These are phyloP conservation scores for Parnassius orleans DNA, from an alignment of 2,888 invertebrate species.

Conservation along the genomic window DNA sequence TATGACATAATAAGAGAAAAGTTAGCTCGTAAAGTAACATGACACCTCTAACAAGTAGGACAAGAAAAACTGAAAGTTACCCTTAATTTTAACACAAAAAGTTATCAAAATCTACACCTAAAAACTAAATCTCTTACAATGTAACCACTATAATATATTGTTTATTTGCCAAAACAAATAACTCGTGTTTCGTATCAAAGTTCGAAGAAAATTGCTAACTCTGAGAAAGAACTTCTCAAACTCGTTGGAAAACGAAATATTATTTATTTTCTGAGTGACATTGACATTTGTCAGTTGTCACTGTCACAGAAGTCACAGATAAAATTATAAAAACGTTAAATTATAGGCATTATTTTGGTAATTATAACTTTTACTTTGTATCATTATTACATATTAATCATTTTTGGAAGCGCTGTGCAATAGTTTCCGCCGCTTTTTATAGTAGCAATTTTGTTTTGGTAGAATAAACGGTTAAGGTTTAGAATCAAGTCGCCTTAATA, in stretches of 20 bases:
- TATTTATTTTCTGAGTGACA: slow-evolving; percentile 16
- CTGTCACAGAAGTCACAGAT: slow-evolving; percentile 5
- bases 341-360: too few relatives aligned
- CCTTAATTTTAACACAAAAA: slow-evolving; percentile 33
- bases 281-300: slow-evolving; percentile 12
- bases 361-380: too few relatives aligned
- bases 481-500: too few relatives aligned
- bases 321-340: too few relatives aligned
- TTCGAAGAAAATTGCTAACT: slow-evolving; percentile 11
- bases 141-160: neutral
- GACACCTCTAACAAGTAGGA: slow-evolving; percentile 49
- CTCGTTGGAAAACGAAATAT: slow-evolving; percentile 23
- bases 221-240: neutral
- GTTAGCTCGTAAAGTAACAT: slow-evolving; percentile 67
- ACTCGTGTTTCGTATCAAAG: slow-evolving; percentile 28
- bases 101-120: slow-evolving; percentile 24
- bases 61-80: slow-evolving; percentile 26
- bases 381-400: too few relatives aligned
- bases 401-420: too few relatives aligned
- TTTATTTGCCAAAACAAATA: slow-evolving; percentile 22
- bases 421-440: too few relatives aligned
- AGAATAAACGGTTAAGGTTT: too few relatives aligned
- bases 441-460: too few relatives aligned
- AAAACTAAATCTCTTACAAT: neutral
- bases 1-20: slow-evolving; percentile 74